Evolutionary conservation across 2,797 vertebrate genomes (phyloP).

Genomic region (Alauda arvensis): DNA sequence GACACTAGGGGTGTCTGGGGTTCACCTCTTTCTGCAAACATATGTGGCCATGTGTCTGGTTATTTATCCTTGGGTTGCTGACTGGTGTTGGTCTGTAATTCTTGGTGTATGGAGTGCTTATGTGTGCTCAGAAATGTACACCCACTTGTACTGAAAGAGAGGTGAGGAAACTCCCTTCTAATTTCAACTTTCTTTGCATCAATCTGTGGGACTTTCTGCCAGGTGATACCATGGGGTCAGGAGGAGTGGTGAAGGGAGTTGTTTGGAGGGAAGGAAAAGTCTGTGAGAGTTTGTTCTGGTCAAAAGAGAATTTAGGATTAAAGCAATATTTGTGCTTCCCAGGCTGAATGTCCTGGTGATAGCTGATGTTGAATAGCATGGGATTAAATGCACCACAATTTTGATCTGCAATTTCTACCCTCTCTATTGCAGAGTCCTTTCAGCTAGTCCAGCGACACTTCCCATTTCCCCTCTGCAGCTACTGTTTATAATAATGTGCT

Average conservation of each 20-base stretch:
- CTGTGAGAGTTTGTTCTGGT: background rate
- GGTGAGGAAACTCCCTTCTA: background rate
- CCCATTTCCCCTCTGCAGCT: background rate
- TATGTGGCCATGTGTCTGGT: background rate
- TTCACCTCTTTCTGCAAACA: background rate
- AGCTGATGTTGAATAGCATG: background rate
- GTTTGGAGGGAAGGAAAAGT: background rate
- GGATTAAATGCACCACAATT: background rate
- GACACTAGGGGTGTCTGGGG: background rate
- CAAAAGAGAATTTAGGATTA: background rate
- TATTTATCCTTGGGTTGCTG: background rate
- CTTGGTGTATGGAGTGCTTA: background rate
- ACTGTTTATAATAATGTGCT: background rate
- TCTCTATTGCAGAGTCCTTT: background rate
- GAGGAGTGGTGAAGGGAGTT: rapidly evolving
- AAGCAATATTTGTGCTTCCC: background rate
- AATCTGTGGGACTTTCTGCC: background rate
- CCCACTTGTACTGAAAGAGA: background rate
- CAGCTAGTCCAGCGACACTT: background rate
- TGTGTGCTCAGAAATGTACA: rapidly evolving
- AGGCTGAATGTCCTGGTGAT: background rate
- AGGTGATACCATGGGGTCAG: background rate
- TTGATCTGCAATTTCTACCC: background rate
- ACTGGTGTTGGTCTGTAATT: background rate
- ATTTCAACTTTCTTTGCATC: background rate